phyloP scores from a whole-genome alignment of 2,888 invertebrate genomes.

The Melinaea menophilus region DNA sequence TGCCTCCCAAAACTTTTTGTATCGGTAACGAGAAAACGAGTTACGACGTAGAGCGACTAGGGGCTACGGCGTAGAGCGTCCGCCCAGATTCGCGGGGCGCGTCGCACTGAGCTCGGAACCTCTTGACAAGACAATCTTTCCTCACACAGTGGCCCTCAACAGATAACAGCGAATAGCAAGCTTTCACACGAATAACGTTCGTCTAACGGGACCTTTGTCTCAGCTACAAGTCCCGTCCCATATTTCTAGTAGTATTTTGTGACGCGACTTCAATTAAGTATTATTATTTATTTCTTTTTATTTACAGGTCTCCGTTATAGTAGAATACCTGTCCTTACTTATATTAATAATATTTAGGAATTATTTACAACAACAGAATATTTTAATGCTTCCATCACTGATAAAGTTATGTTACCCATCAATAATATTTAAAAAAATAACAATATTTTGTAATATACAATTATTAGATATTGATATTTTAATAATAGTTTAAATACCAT shows the following conservation, averaged over 20 bases:
- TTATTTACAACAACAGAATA: too few relatives aligned
- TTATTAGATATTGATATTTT: neutral
- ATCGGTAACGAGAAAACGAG: constrained; percentile 38
- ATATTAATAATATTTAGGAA: too few relatives aligned
- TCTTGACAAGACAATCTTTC: constrained; percentile 75
- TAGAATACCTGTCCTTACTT: too few relatives aligned
- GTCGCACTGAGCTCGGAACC: constrained; percentile 62
- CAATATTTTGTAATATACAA: neutral
- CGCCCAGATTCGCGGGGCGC: constrained; percentile 60
- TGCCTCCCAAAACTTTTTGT: constrained; percentile 41
- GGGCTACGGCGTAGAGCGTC: constrained; percentile 59
- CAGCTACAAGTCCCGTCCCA: constrained; percentile 21
- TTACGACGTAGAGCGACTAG: constrained; percentile 40
- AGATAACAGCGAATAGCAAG: constrained; percentile 68
- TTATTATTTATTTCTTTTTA: neutral
- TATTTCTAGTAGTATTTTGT: constrained; percentile 11
- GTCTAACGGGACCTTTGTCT: constrained; percentile 63
- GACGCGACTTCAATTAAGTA: neutral
- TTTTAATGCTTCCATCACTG: too few relatives aligned
- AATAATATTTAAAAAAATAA: too few relatives aligned
- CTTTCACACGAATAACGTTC: constrained; percentile 63
- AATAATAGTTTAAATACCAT: neutral
- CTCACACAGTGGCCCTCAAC: constrained; percentile 62
- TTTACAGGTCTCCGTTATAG: too few relatives aligned
- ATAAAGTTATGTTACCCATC: too few relatives aligned